A percentile compares a stretch with the other conserved stretches of the same genome.
Evolutionary conservation across 2,113 vertebrate species (phyloP).

Genomic region (Corythornis vintsioides): DNA sequence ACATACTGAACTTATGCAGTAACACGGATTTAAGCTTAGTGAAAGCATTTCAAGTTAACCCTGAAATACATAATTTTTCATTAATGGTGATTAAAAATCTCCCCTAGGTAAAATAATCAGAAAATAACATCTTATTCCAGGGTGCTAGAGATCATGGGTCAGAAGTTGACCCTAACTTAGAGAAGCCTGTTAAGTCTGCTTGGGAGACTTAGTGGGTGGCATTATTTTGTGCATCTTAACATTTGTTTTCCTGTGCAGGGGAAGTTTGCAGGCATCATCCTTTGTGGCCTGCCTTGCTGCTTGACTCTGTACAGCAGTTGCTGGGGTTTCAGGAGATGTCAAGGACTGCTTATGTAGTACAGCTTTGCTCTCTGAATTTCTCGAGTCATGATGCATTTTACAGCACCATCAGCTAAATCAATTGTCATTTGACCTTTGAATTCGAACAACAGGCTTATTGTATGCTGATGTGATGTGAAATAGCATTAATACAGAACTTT

Average conservation of each 20-base stretch:
- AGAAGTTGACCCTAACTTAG: background rate
- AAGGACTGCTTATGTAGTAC: background rate
- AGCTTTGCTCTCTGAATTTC: background rate
- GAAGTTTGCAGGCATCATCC: background rate
- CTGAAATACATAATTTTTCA: background rate
- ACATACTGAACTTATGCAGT: background rate
- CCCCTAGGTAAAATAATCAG: background rate
- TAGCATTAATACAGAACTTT: constrained; percentile 15
- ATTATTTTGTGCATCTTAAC: background rate
- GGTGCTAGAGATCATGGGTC: background rate
- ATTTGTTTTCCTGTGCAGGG: background rate
- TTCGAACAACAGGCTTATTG: background rate
- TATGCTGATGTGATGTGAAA: constrained; percentile 29
- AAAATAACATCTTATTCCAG: background rate
- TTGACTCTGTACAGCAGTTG: background rate
- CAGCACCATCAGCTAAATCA: constrained; percentile 5
- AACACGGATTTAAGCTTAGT: background rate
- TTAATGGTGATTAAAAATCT: background rate
- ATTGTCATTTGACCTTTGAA: constrained; percentile 13
- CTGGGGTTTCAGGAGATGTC: background rate
- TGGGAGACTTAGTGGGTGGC: background rate
- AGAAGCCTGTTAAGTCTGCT: background rate
- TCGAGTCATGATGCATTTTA: background rate
- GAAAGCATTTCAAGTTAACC: background rate
- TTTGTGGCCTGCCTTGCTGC: background rate